Percentiles rank a stretch among this genome's conserved stretches.
Evolutionary conservation across 2,888 invertebrate species (phyloP).

Genomic region (Stenurella melanura): DNA sequence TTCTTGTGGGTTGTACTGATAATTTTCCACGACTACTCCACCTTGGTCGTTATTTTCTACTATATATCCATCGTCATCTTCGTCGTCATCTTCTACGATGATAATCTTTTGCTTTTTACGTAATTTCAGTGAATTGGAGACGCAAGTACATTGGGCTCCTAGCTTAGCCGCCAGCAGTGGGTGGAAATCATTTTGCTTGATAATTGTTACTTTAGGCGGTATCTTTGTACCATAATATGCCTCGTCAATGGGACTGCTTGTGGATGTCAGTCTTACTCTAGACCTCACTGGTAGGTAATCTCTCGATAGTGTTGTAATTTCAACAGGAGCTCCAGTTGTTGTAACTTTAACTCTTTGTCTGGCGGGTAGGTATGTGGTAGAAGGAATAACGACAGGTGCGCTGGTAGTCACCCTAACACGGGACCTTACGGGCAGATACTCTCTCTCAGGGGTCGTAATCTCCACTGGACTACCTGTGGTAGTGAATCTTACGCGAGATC

Average conservation of each 20-base stretch:
- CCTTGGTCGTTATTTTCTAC: conserved; percentile 63
- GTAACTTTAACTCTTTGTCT: conserved; percentile 38
- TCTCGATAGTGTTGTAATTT: conserved; percentile 57
- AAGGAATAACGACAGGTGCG: conserved; percentile 16
- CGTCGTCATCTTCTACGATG: conserved; percentile 60
- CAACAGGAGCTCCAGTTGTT: conserved; percentile 41
- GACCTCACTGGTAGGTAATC: conserved; percentile 61
- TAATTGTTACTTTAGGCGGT: conserved; percentile 73
- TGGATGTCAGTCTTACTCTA: conserved; percentile 55
- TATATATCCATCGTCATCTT: conserved; percentile 57
- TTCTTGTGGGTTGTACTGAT: conserved; percentile 63
- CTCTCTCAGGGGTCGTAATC: conserved; percentile 45
- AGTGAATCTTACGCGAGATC: conserved; percentile 39
- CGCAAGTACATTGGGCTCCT: conserved; percentile 84
- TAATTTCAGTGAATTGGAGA: conserved; percentile 76
- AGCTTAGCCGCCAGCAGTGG: conserved; percentile 82
- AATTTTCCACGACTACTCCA: conserved; percentile 61
- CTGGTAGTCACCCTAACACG: conserved; percentile 40
- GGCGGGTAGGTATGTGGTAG: conserved; percentile 19
- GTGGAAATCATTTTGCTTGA: conserved; percentile 83
- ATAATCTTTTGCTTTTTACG: conserved; percentile 70
- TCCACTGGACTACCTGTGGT: conserved; percentile 42
- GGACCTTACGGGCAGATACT: conserved; percentile 50
- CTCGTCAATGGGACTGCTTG: conserved; percentile 41
- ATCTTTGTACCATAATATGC: conserved; percentile 43